Conservation (phyloP, 2,113 vertebrate species). For the Callipepla squamata region DNA sequence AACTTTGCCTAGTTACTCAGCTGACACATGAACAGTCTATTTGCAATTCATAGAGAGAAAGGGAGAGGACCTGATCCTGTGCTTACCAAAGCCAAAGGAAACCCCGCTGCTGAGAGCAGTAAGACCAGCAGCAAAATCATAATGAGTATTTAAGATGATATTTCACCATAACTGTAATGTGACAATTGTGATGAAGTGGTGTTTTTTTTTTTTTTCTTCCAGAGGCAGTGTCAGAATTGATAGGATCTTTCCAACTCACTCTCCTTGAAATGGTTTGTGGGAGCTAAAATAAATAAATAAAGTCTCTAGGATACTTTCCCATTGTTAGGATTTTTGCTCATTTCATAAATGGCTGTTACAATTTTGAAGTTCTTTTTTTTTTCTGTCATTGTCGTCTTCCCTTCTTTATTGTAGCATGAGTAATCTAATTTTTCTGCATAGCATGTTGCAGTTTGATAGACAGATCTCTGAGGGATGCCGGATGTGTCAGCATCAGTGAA, state of each 20-base stretch:
- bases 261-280: slow-evolving; percentile 15
- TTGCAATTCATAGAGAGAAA: neutral
- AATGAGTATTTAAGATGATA: slow-evolving; percentile 17
- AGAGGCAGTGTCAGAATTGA: slow-evolving; percentile 39
- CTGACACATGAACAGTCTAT: slow-evolving; percentile 55
- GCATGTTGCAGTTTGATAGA: slow-evolving; percentile 72
- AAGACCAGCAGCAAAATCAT: slow-evolving; percentile 37
- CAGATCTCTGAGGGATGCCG: slow-evolving; percentile 74
- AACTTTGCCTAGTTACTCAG: slow-evolving; percentile 34
- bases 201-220: neutral
- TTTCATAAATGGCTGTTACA: slow-evolving; percentile 46
- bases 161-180: slow-evolving; percentile 46
- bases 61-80: slow-evolving; percentile 1
- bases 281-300: neutral
- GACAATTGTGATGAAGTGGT: slow-evolving; percentile 34
- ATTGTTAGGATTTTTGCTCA: slow-evolving; percentile 16
- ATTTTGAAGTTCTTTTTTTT: slow-evolving; percentile 42
- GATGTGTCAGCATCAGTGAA: slow-evolving; percentile 72
- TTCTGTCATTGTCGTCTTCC: slow-evolving; percentile 21
- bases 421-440: slow-evolving; percentile 78
- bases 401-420: slow-evolving; percentile 67
- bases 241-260: neutral
- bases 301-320: neutral
- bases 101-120: slow-evolving; percentile 45
- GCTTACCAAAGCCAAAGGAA: slow-evolving; percentile 36